Conservation (phyloP, 2,113 vertebrate species). For the Apodemus speciosus region DNA sequence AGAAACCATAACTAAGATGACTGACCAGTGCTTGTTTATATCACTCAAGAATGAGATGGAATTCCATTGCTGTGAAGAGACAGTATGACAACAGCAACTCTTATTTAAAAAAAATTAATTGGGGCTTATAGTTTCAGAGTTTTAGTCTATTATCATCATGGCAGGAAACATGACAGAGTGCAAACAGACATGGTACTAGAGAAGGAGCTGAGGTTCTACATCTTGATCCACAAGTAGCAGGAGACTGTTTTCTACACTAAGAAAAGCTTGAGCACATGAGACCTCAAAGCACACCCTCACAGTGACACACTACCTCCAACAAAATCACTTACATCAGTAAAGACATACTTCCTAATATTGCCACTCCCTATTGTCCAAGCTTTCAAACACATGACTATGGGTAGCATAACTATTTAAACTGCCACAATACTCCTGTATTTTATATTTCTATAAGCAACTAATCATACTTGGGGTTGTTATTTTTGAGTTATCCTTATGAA, state of each 20-base stretch:
- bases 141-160: neutral
- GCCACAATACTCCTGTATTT: neutral
- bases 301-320: neutral
- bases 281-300: neutral
- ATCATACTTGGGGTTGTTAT: neutral
- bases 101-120: neutral
- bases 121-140: neutral
- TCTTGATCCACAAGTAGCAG: neutral
- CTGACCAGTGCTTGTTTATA: neutral
- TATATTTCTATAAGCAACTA: neutral
- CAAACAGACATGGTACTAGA: neutral
- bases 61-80: neutral
- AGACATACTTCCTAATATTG: neutral
- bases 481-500: neutral
- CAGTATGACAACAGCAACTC: neutral
- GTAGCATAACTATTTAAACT: neutral
- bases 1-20: neutral
- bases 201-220: neutral
- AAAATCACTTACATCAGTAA: neutral
- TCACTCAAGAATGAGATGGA: neutral
- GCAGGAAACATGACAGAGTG: neutral
- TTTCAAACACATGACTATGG: neutral
- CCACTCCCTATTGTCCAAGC: neutral
- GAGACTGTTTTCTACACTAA: neutral
- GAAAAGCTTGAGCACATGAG: neutral